phyloP scores from a whole-genome alignment of 2,797 vertebrate species.

The Gila robusta region DNA sequence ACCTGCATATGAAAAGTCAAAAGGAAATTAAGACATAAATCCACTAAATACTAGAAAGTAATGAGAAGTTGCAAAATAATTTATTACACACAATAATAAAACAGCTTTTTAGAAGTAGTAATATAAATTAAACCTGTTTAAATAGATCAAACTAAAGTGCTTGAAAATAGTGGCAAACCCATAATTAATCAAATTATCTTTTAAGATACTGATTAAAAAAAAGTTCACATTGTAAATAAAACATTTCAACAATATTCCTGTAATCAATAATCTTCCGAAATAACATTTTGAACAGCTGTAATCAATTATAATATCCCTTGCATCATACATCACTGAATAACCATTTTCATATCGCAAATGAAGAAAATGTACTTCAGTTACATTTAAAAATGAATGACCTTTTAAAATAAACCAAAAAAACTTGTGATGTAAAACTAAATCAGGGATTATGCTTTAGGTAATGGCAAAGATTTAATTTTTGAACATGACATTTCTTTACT shows the following conservation, averaged over 20 bases:
- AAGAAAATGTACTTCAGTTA: background rate
- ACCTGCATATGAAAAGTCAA: background rate
- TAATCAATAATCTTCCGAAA: background rate
- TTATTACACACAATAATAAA: slow-evolving; percentile 57
- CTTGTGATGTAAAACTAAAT: background rate
- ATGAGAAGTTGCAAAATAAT: slow-evolving; percentile 47
- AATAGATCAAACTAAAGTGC: slow-evolving; percentile 69
- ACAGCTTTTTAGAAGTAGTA: slow-evolving; percentile 70
- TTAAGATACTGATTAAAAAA: background rate
- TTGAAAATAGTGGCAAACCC: slow-evolving; percentile 38
- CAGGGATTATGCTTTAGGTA: background rate
- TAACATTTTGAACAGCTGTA: slow-evolving; percentile 1
- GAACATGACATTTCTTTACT: background rate
- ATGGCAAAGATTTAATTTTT: background rate
- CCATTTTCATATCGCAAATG: background rate
- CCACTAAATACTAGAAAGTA: background rate
- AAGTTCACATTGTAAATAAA: background rate
- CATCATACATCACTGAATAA: background rate
- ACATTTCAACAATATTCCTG: background rate
- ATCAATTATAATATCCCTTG: background rate
- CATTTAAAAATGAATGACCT: background rate
- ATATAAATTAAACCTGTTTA: slow-evolving; percentile 72
- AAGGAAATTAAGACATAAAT: background rate
- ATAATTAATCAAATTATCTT: background rate
- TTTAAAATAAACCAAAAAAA: background rate